phyloP scores from a whole-genome alignment of 2,888 invertebrate genomes.

The Melikaiella ostensackeni region DNA sequence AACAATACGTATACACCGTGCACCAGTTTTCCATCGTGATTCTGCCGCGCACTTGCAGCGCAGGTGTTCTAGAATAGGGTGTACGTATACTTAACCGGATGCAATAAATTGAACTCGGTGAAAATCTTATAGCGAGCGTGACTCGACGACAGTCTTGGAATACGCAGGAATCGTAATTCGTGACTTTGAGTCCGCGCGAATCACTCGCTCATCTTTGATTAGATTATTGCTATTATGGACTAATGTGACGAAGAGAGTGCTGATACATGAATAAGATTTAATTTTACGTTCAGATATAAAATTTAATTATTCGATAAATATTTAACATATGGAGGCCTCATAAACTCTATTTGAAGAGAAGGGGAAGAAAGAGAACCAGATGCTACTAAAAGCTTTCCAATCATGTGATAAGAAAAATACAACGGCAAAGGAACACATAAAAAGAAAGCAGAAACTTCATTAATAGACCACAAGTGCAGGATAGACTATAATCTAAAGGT shows the following conservation, averaged over 20 bases:
- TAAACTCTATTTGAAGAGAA: background rate
- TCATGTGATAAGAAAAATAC: background rate
- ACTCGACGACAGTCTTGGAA: constrained; percentile 35
- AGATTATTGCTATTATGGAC: background rate
- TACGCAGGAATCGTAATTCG: constrained; percentile 54
- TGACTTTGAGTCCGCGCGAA: constrained; percentile 55
- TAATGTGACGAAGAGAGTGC: background rate
- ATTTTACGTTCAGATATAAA: background rate
- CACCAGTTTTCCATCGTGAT: constrained; percentile 33
- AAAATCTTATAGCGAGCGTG: constrained; percentile 21
- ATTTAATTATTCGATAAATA: too few relatives aligned
- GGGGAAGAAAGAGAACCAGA: too few relatives aligned
- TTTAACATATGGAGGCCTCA: too few relatives aligned
- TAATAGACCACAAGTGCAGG: background rate
- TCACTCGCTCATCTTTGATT: background rate
- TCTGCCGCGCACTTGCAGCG: background rate
- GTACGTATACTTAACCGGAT: constrained; percentile 29
- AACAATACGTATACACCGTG: constrained; percentile 17
- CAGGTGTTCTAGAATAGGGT: constrained; percentile 16
- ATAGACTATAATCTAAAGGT: background rate
- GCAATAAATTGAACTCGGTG: constrained; percentile 40
- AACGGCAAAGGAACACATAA: background rate
- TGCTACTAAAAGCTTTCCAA: background rate
- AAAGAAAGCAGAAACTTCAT: background rate
- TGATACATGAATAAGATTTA: background rate